Evolutionary conservation across 1,140 invertebrate genomes (phyloP).

Genomic region (Atopsyche davidsoni): DNA sequence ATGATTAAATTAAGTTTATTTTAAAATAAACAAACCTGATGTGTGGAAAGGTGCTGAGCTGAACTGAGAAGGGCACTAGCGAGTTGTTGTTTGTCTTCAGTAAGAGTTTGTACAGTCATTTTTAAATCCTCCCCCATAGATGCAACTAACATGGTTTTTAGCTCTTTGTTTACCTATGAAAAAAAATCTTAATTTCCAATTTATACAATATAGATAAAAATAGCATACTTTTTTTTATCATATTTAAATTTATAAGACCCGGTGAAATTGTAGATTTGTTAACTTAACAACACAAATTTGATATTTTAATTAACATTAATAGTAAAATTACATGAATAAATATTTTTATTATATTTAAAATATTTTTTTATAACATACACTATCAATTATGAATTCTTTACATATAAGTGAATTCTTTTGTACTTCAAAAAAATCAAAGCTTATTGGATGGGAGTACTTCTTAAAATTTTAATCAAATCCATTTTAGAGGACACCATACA

Average conservation of each 20-base stretch:
- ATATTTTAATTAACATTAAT: no score
- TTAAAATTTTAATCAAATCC: no score
- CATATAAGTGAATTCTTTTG: no score
- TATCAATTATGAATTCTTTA: no score
- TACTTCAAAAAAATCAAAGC: no score
- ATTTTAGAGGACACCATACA: no score
- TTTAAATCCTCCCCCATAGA: constrained; percentile 91
- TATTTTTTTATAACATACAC: no score
- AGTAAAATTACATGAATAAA: constrained; percentile 9
- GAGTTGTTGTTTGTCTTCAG: constrained; percentile 84
- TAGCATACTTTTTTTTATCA: constrained; percentile 16
- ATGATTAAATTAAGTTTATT: background rate
- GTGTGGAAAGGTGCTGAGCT: constrained; percentile 73
- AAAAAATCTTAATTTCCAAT: constrained; percentile 3
- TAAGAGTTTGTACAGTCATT: constrained; percentile 78
- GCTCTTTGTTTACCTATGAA: constrained; percentile 79
- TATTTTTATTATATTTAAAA: constrained; percentile 2
- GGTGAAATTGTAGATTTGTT: no score
- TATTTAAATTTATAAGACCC: no score
- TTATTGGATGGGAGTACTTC: no score
- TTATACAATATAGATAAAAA: background rate
- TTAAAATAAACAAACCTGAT: constrained; percentile 54
- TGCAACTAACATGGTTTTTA: constrained; percentile 88
- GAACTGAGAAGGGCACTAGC: constrained; percentile 78
- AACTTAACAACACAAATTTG: no score